phyloP scores from a whole-genome alignment of 30 jellyfish, hydroid and myxozoan genomes.

The Mastigias papua region DNA sequence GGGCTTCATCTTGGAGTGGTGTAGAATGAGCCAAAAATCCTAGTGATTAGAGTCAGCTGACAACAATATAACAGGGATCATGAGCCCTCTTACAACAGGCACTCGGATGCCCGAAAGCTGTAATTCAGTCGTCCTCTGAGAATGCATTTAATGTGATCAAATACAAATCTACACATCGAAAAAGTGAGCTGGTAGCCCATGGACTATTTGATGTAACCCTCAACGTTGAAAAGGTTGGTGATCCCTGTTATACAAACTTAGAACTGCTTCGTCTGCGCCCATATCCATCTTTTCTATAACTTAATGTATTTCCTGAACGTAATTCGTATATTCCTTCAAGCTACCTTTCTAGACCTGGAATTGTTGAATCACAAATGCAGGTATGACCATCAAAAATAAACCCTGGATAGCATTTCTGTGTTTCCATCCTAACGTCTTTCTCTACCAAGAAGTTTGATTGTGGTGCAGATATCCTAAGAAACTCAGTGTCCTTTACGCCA shows the following conservation, averaged over 20 bases:
- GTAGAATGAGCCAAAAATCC: neutral
- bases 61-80: neutral
- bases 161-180: too few relatives aligned
- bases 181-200: neutral
- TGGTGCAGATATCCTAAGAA: slow-evolving; percentile 55
- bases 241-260: neutral
- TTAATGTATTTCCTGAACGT: neutral
- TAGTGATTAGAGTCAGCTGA: neutral
- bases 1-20: neutral
- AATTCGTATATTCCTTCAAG: neutral
- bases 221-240: neutral
- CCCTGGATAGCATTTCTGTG: slow-evolving; percentile 76
- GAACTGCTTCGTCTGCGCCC: neutral
- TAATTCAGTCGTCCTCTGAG: neutral
- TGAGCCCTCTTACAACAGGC: neutral
- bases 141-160: too few relatives aligned
- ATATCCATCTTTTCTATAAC: neutral
- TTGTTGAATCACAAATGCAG: slow-evolving; percentile 41
- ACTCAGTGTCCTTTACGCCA: slow-evolving; percentile 24
- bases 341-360: slow-evolving; percentile 61
- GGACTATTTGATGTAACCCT: neutral
- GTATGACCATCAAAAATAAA: slow-evolving; percentile 30
- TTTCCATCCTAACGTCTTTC: slow-evolving; percentile 30
- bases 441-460: slow-evolving; percentile 56
- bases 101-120: neutral